Evolutionary conservation across 1,140 invertebrate species (phyloP), one percentile per base, ranked within the genome.

Genomic region (Aphaenogaster floridana): DNA sequence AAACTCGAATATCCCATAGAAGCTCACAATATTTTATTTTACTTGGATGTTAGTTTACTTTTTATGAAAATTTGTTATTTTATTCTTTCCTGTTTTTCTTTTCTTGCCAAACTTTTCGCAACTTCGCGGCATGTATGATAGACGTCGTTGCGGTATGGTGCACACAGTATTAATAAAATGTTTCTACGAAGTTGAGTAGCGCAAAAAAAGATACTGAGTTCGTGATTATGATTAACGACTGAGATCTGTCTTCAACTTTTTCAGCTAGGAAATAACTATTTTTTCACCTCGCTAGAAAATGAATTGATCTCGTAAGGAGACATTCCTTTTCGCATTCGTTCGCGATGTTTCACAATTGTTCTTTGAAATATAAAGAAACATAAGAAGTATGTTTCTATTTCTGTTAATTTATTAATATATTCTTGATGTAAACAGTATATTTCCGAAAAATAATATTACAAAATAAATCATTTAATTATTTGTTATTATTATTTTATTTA

Each of bases 191-290:
- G n/a, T 54, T 36, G 54, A 84, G n/a, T 59, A 7, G 13, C 11
- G 42, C 21, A 74, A 50, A 84, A 42, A 84, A 61, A 50, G 54
- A 74, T 59, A 72, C 68, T 0, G 2, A 74, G 21, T 84, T 63
- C 17, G 54, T 36, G 42, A 83, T 83, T 74, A 21, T 84, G 54
- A 84, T 84, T 84, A 84, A 84, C 17, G 28, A 84, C 42, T n/a
- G 9, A 13, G 39, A 59, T 61, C 50, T 39, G 28, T 39, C 28
- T 63, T 36, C 28, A 74, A 84, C 48, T 61, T 76, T 61, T 61
- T 52, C 1, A 57, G 39, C 9, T 50, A 48, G 17, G 2, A 8
- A 68, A 7, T 15, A 59, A n/a, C 39, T 13, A 36, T 59, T 59
- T 36, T 61, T 74, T 74, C 17, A 5, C 3, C 0, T 83, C 3